Percentiles rank a stretch among this genome's conserved stretches.
Evolutionary conservation across 2,888 invertebrate species (phyloP).

Genomic region (Hydriomena furcata): DNA sequence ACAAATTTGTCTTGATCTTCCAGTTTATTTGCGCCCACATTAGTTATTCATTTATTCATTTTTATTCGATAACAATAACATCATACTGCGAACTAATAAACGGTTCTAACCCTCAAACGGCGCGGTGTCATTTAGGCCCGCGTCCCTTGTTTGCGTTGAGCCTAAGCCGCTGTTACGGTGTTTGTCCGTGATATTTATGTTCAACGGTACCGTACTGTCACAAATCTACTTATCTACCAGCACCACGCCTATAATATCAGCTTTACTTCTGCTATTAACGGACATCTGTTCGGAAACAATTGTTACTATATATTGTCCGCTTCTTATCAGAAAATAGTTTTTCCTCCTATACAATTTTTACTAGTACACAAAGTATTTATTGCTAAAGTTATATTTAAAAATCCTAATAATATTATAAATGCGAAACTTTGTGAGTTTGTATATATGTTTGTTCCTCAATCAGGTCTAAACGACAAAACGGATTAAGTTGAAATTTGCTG

Average conservation of each 20-base stretch:
- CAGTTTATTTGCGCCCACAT: slow-evolving; percentile 1
- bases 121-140: slow-evolving; percentile 59
- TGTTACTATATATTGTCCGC: not conserved
- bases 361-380: too few species aligned
- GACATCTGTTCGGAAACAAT: slow-evolving; percentile 55
- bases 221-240: slow-evolving; percentile 82
- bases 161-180: slow-evolving; percentile 79
- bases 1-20: too few species aligned
- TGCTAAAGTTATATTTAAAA: too few species aligned
- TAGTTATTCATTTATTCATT: slow-evolving; percentile 14
- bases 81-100: slow-evolving; percentile 61
- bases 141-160: slow-evolving; percentile 75
- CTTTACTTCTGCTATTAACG: slow-evolving; percentile 41
- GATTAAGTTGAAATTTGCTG: too few species aligned
- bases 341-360: too few species aligned
- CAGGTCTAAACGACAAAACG: too few species aligned
- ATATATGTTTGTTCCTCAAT: too few species aligned
- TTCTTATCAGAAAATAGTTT: not conserved
- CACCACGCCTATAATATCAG: slow-evolving; percentile 65
- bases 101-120: slow-evolving; percentile 61
- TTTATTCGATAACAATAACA: slow-evolving; percentile 42
- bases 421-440: too few species aligned
- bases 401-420: too few species aligned
- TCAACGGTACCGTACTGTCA: slow-evolving; percentile 70
- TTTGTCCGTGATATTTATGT: slow-evolving; percentile 78